Base-by-base conservation (phyloP, 37 sponge, comb jelly and placozoan genomes). In the Ephydatia muelleri region DNA sequence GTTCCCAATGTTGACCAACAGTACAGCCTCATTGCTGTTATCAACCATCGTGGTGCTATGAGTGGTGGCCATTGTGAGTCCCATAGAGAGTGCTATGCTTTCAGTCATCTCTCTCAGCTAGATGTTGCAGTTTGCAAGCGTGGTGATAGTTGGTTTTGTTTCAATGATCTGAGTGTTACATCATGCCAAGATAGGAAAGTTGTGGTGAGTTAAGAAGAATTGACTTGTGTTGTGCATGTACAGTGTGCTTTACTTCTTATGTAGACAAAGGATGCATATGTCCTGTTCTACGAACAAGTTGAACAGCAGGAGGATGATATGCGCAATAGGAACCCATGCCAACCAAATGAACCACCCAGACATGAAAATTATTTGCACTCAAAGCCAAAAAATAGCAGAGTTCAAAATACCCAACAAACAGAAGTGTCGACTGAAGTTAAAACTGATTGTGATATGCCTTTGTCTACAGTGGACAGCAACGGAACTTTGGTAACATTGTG, bases 261-360 rank as follows among this genome's bases (percentile, higher is more conserved):
- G 57, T 57, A 57, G 57, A 57, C 57, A 57, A 57, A 57, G 57
- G 57, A 57, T 57, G 57, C 57, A 57, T 57, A 57, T 57, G 57
- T 57, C 16, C 57, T 57, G 16, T 57, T 57, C 16, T 57, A 57
- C 16, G 57, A 57, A 57, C 57, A 16, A 57, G 12, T 57, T 5
- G 57, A 57, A 57, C 57, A 57, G 19, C 57, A 5, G 16, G 57
- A 5, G 57, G 16, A 13, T 21, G 16, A 57, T 1, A 1, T 1
- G 19, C 19, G 1, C 1, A 57, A 16, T 57, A 14, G 19, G 1
- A 11, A 57, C n/a, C n/a, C n/a, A 14, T 19, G 16, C 57, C 57
- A 57, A 57, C 16, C 57, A 57, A 21, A 57, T 57, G 57, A 57
- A 21, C 47, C 4, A 8, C 47, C 4, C 8, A 43, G 47, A 4